Base-by-base conservation (phyloP, 2,888 invertebrate species). In the Drosophila buzzatii region DNA sequence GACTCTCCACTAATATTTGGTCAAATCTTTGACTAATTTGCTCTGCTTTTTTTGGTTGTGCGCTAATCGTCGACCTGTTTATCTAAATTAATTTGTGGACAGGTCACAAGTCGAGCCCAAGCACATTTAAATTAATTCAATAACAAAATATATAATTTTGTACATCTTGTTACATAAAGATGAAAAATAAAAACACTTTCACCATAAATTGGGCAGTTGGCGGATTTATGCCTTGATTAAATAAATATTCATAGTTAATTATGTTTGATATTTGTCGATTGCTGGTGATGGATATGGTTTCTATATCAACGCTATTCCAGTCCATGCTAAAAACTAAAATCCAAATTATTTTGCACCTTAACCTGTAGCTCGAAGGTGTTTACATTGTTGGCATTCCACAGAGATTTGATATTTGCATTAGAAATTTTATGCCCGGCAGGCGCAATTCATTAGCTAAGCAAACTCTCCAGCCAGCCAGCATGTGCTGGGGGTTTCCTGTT, bases 61-160 rank as follows among this genome's bases (percentile, higher is more conserved):
- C 68, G 73, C 27, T 63, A 75, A 71, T 71, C 79, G 70, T 52
- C 59, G 55, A 70, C 58, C 16, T 65, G 35, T 23, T 79, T 76
- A 56, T 73, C 76, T 76, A 69, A 81, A 82, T 67, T 80, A 76
- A 82, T 82, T 81, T 82, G 70, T 47, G 64, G 70, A 79, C 70
- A 82, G 79, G 63, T 80, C 75, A 58, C 67, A 62, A 63, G 57
- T 49, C 51, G 41, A 56, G 37, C 56, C 31, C 44, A 55, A 53
- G n/a, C 39, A 53, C 47, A 74, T 81, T 78, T 69, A 71, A 80
- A 80, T 80, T 10, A 65, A 81, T 70, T 81, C 70, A 66, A 81
- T 63, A 70, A 45, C 27, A 27, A 70, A 47, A 65, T 62, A 60
- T 62, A 77, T 62, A 76, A 47, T 47, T 58, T 57, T 66, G 37